Evolutionary conservation across 1,140 invertebrate genomes (phyloP), one percentile per base, ranked within the genome.

Genomic region (Pteromalus puparum): DNA sequence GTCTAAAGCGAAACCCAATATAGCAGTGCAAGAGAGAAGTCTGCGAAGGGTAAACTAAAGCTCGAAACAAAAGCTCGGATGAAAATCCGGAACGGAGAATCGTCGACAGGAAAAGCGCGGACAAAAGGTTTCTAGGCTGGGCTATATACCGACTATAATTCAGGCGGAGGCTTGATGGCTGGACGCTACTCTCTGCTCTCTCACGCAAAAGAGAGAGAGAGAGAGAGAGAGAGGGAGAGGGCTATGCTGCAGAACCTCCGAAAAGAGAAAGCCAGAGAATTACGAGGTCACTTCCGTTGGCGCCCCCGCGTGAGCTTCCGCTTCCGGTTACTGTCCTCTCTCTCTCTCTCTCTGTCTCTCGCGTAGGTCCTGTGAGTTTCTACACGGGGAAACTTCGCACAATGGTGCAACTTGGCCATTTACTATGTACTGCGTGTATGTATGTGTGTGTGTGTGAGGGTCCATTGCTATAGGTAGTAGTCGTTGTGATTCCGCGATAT

Each of bases 281-380:
- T 93, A 93, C 92, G 92, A 91, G 91, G 92, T 92, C 92, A 92
- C 91, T 92, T 92, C 92, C 91, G 90, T 91, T 93, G 91, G 91
- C 90, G 90, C 90, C 90, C 90, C 90, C 92, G 92, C 90, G 90
- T 91, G 90, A 92, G 90, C 91, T 91, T 92, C 92, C 92, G 91
- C 85, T 92, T 92, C 92, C 92, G 92, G 88, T 91, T 68, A 38
- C 70, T 30, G 28, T 75, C 21, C 81, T 65, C 75, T 53, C 24
- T 70, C 12, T 28, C 67, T 76, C 86, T 79, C 79, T 24, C 48
- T 77, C 79, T n/a, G n/a, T 53, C 83, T 46, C 46, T 34, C 15
- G 10, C 61, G 46, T 24, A 68, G 30, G 30, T 34, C 30, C 30
- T 34, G 4, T 5, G 67, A 28, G 67, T 30, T 70, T 70, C 67